Evolutionary conservation across 1,140 invertebrate genomes (phyloP).

Genomic region (Papilio helenus): DNA sequence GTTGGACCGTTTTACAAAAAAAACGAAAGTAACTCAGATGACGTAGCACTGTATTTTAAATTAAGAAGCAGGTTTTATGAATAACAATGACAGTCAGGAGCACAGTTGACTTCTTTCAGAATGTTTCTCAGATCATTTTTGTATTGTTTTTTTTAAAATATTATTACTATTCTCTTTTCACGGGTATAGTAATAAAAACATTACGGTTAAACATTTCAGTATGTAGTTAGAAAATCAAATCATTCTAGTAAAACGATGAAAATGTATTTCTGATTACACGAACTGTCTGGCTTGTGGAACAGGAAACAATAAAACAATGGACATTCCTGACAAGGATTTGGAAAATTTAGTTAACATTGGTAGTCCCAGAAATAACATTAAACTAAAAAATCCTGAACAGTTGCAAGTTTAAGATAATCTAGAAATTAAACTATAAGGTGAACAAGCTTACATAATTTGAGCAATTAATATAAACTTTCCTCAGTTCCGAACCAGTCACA

Average conservation of each 20-base stretch:
- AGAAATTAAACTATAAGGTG: background rate
- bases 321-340: background rate
- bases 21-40: background rate
- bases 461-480: slow-evolving; percentile 7
- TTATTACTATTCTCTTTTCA: too few species aligned
- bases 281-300: background rate
- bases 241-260: background rate
- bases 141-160: too few species aligned
- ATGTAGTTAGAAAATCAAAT: background rate
- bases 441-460: background rate
- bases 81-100: too few species aligned
- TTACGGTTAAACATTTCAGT: background rate
- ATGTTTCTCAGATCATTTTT: too few species aligned
- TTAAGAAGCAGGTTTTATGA: too few species aligned
- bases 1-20: background rate
- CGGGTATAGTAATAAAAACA: background rate
- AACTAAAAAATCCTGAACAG: too few species aligned
- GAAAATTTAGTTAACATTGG: background rate
- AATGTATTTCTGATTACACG: background rate
- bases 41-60: background rate
- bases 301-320: background rate
- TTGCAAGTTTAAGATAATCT: background rate
- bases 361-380: background rate
- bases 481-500: background rate
- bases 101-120: too few species aligned